A percentile compares a stretch with the other conserved stretches of the same genome.
These are phyloP conservation scores for Aegotheles bennettii DNA, from an alignment of 2,113 vertebrate species.

Conservation along the genomic window DNA sequence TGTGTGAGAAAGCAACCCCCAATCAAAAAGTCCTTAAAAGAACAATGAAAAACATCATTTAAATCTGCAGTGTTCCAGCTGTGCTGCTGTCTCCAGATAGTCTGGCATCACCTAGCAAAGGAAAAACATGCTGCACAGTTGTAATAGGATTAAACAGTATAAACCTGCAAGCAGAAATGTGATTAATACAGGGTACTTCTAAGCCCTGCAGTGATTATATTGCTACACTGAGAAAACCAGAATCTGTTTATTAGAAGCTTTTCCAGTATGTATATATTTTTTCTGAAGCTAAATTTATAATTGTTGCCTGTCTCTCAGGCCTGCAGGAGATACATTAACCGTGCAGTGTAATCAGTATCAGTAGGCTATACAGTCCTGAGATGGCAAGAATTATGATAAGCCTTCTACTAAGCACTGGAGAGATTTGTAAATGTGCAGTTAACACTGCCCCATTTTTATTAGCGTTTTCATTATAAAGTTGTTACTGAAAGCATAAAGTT, in stretches of 20 bases:
- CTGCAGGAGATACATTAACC: slow-evolving; percentile 45
- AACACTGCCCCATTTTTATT: slow-evolving; percentile 20
- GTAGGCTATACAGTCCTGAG: neutral
- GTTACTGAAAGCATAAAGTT: slow-evolving; percentile 40
- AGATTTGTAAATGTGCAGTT: slow-evolving; percentile 13
- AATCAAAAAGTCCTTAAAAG: neutral
- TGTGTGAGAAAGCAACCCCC: neutral
- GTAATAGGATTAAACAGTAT: slow-evolving; percentile 36
- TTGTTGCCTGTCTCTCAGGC: neutral
- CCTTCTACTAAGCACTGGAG: slow-evolving; percentile 12
- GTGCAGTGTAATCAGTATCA: slow-evolving; percentile 9
- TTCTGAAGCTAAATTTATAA: slow-evolving; percentile 10
- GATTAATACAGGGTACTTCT: neutral
- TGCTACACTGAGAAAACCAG: neutral
- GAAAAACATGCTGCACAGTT: neutral
- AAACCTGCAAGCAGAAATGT: slow-evolving; percentile 35
- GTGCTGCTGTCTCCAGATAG: neutral
- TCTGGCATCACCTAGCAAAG: neutral
- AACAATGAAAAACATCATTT: neutral
- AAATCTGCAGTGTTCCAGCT: neutral
- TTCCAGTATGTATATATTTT: neutral
- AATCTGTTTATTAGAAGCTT: slow-evolving; percentile 4
- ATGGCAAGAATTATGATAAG: slow-evolving; percentile 39
- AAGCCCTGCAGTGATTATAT: neutral
- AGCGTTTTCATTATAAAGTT: slow-evolving; percentile 54